phyloP scores from a whole-genome alignment of 1,140 invertebrate species.

The Eriosoma lanigerum region DNA sequence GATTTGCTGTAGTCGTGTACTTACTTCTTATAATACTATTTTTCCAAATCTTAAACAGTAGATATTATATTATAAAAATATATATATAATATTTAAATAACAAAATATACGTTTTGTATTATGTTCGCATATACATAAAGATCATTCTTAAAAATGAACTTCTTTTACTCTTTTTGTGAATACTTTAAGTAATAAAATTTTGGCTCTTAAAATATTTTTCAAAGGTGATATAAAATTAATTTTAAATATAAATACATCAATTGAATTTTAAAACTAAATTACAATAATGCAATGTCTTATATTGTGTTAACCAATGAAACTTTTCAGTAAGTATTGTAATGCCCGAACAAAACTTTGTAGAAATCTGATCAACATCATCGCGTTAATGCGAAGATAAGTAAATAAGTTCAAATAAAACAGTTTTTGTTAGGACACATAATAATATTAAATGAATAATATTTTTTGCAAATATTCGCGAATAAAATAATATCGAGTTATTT shows the following conservation, averaged over 20 bases:
- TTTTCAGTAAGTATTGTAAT: background rate
- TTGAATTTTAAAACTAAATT: slow-evolving; percentile 25
- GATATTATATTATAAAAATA: no score
- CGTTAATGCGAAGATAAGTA: background rate
- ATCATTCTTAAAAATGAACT: no score
- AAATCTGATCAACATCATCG: background rate
- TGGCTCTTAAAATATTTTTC: background rate
- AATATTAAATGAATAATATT: background rate
- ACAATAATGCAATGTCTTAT: slow-evolving; percentile 32
- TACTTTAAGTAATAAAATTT: slow-evolving; percentile 6
- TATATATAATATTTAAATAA: no score
- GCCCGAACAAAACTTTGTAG: background rate
- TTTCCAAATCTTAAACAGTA: no score
- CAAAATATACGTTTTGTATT: background rate
- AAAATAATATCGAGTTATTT: background rate
- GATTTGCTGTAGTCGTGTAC: no score
- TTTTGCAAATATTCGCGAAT: background rate
- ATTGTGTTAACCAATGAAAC: slow-evolving; percentile 7
- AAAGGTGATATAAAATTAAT: no score
- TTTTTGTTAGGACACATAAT: background rate
- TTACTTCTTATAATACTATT: no score
- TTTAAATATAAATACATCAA: slow-evolving; percentile 8
- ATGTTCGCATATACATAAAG: background rate
- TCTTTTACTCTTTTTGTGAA: background rate
- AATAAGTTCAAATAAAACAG: background rate